phyloP scores from a whole-genome alignment of 1,140 invertebrate species.

The Neotoxoptera formosana region DNA sequence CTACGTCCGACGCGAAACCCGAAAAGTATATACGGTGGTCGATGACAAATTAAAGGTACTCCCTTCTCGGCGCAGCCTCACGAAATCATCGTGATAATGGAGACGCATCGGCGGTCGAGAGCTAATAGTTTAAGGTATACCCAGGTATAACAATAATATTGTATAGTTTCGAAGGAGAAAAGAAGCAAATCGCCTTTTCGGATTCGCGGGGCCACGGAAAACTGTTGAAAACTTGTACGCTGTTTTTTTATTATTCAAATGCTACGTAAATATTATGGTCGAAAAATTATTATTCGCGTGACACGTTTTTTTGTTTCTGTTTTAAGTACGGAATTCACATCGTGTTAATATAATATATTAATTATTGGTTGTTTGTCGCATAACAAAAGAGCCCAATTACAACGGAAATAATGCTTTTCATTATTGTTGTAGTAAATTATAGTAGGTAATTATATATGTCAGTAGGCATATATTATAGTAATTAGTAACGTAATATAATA shows the following conservation, averaged over 20 bases:
- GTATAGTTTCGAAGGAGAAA: neutral
- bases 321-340: no score
- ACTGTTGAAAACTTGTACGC: neutral
- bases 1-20: neutral
- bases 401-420: no score
- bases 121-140: neutral
- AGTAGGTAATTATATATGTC: no score
- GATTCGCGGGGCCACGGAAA: neutral
- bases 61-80: neutral
- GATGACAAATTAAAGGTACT: neutral
- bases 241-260: neutral
- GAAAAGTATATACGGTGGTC: neutral
- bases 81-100: neutral
- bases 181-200: neutral
- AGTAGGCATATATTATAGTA: no score
- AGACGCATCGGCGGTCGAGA: neutral
- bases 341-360: no score
- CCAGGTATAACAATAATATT: neutral
- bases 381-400: no score
- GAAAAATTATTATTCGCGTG: no score
- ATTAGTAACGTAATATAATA: no score
- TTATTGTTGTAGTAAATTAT: no score
- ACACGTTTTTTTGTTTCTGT: no score
- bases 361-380: no score
- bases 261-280: no score